Evolutionary conservation across 2,797 vertebrate genomes (phyloP), one percentile per base, ranked within the genome.

Genomic region (Cyclopterus lumpus): DNA sequence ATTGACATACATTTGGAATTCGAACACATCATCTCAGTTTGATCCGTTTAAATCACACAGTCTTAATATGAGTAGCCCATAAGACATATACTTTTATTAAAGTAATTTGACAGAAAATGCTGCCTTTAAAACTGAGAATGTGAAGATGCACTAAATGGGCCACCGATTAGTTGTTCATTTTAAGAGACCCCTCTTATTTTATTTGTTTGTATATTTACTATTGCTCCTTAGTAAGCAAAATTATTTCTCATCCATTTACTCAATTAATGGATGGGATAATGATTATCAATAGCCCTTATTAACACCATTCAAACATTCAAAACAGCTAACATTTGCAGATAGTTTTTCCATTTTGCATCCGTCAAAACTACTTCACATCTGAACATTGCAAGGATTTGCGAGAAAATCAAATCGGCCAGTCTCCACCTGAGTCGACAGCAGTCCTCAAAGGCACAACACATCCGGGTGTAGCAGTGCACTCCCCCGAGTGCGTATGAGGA

Each of bases 401-500:
- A 22, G 26, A 61, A 71, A 75, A 24, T 8, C 48, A 69, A 59
- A 65, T 55, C 3, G 60, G 42, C 26, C 18, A 18, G 20, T 34
- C 60, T 79, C 54, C 63, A 54, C 15, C 34, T 40, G 60, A 42
- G 67, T 58, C 36, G 67, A 76, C 1, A 20, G 12, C 67, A 76
- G 49, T 71, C 73, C 80, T 81, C 68, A 46, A 44, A 82, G 82
- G 66, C 51, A 54, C 46, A 67, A 69, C 75, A 76, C 78, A 72
- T 49, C 46, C 8, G 40, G 74, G 32, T 65, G 69, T 59, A 64
- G 58, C 59, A 10, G 11, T 44, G 42, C 61, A 53, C 48, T 77
- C 64, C 44, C 75, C 42, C 2, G 24, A 62, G 80, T 71, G 64
- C 51, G 51, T 68, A 70, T n/a, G 28, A 62, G 48, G 60, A 66